phyloP scores from a whole-genome alignment of 2,888 invertebrate species.

The Clostera curtula region DNA sequence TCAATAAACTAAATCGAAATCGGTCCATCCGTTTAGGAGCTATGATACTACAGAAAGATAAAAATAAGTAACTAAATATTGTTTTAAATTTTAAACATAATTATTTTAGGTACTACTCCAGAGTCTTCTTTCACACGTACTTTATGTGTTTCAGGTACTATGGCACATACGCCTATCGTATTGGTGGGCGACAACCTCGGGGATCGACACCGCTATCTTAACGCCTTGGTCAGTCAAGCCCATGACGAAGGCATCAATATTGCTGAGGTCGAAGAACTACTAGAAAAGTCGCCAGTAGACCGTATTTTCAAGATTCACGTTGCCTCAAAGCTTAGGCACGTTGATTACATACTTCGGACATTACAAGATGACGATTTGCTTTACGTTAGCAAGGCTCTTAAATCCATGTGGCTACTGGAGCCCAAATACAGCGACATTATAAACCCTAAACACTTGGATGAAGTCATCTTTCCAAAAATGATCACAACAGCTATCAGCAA shows the following conservation, averaged over 20 bases:
- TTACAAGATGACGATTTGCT: slow-evolving; percentile 20
- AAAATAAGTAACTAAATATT: not conserved
- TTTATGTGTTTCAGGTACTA: slow-evolving; percentile 5
- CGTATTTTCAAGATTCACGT: slow-evolving; percentile 21
- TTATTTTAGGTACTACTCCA: no score
- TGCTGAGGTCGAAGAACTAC: slow-evolving; percentile 4
- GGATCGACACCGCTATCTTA: slow-evolving; percentile 24
- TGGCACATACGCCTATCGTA: slow-evolving; percentile 7
- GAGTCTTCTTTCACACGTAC: no score
- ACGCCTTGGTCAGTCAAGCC: slow-evolving; percentile 10
- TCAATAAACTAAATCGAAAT: no score
- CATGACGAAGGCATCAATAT: slow-evolving; percentile 6
- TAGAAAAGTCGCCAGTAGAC: slow-evolving; percentile 14
- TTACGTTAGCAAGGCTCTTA: slow-evolving; percentile 20
- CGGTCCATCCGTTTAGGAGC: no score
- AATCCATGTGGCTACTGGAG: slow-evolving; percentile 19
- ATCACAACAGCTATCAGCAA: slow-evolving; percentile 15
- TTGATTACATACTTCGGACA: slow-evolving; percentile 11
- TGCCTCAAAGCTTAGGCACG: slow-evolving; percentile 13
- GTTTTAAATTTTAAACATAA: not conserved
- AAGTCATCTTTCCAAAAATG: slow-evolving; percentile 19
- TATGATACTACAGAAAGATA: no score
- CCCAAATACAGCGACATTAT: slow-evolving; percentile 12
- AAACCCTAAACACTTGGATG: slow-evolving; percentile 16
- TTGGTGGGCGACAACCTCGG: slow-evolving; percentile 19